These are phyloP conservation scores for Melierax canorus DNA, from an alignment of 2,113 vertebrate genomes.

Conservation along the genomic window DNA sequence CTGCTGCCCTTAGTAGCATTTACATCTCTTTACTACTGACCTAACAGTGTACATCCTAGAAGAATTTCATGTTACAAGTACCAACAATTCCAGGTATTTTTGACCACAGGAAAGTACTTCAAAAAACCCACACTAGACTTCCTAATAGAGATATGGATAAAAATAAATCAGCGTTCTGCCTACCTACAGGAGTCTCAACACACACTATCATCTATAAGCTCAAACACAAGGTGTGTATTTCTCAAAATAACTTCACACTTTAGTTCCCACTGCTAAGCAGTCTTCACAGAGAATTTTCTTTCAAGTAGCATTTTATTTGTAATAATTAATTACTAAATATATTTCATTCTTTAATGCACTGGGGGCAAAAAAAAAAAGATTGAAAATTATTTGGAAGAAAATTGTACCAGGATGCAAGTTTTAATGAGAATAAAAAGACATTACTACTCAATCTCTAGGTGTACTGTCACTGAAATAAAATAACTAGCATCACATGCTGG, in stretches of 20 bases:
- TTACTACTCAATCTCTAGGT: not conserved
- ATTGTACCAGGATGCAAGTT: not conserved
- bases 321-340: not conserved
- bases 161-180: constrained; percentile 3
- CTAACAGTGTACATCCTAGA: not conserved
- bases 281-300: not conserved
- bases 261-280: not conserved
- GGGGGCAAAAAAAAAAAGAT: not conserved
- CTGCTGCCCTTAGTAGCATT: not conserved
- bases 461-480: not conserved
- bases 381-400: not conserved
- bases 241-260: not conserved
- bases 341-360: not conserved
- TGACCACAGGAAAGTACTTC: not conserved
- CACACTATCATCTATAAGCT: not conserved
- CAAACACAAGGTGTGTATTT: not conserved
- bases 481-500: not conserved
- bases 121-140: not conserved
- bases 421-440: not conserved
- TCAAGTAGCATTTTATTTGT: not conserved
- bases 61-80: not conserved
- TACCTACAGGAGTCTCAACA: not conserved
- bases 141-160: not conserved
- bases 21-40: not conserved
- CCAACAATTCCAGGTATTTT: constrained; percentile 28